A percentile compares a stretch with the other conserved stretches of the same genome.
These are phyloP conservation scores for Archips xylosteana DNA, from an alignment of 2,888 invertebrate genomes.

Conservation along the genomic window DNA sequence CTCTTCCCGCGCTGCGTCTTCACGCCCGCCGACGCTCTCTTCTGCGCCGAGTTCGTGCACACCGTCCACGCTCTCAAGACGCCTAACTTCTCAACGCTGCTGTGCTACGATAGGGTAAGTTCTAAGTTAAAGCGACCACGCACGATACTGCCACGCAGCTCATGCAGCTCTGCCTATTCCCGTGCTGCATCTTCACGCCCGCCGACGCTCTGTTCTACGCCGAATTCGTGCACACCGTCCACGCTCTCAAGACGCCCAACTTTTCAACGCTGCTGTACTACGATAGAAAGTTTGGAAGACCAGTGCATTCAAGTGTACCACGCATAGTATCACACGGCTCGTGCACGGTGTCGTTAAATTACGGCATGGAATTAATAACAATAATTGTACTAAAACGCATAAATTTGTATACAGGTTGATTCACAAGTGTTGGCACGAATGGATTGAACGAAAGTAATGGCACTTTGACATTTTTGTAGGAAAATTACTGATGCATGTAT, in stretches of 20 bases:
- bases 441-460: no score
- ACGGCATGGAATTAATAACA: no score
- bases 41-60: slow-evolving; percentile 98
- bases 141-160: no score
- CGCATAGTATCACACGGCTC: no score
- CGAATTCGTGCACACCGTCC: slow-evolving; percentile 98
- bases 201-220: slow-evolving; percentile 98
- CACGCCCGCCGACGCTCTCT: slow-evolving; percentile 98
- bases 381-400: no score
- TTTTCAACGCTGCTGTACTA: slow-evolving; percentile 99
- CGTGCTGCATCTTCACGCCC: slow-evolving; percentile 87
- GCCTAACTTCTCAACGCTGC: slow-evolving; percentile 98
- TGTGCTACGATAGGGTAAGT: slow-evolving; percentile 98
- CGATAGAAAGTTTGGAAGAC: slow-evolving; percentile 90
- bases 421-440: no score
- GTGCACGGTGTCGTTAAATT: no score
- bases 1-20: slow-evolving; percentile 98
- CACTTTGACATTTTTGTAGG: no score
- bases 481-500: no score
- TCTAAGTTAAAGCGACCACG: background rate
- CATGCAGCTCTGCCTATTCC: no score
- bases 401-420: no score
- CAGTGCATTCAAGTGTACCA: no score
- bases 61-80: slow-evolving; percentile 97
- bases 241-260: slow-evolving; percentile 97